Evolutionary conservation across 2,888 invertebrate species (phyloP), one percentile per base, ranked within the genome.

Genomic region (Amphipoea oculea): DNA sequence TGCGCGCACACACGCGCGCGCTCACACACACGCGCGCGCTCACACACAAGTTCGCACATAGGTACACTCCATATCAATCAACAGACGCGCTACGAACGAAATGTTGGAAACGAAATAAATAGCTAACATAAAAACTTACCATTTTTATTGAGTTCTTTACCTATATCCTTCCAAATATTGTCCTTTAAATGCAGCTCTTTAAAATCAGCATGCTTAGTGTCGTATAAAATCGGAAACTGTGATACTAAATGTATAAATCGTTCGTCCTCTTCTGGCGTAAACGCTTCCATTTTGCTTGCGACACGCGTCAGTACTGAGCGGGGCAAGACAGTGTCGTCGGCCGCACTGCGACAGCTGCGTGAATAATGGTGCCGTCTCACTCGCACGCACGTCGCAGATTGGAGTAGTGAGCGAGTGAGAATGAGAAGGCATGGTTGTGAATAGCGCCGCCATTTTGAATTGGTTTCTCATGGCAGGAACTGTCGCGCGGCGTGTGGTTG

Each of bases 321-420:
- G 4, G 51, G 29, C 45, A 29, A 29, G 29, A 0, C 62, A 75
- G 76, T 76, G 76, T 76, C 76, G 76, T 75, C 76, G 76, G 75
- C 76, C 77, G 78, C 77, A 77, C 48, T 77, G 77, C 78, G 77
- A 11, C 77, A 78, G 77, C 66, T 40, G 66, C 45, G 65, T 42
- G 40, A 23, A 40, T 60, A 20, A 23, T 76, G 42, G 4, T 77
- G 23, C 17, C 29, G 66, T 77, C 77, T 67, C 78, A 23, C 67
- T 78, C 60, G 29, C 48, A 60, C 60, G 29, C 60, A 60, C 60
- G 40, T 29, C 3, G 17, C 9, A 40, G 7, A 17, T 7, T 29
- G 7, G 17, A 60, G 14, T 17, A 4, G 23, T 17, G 77, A 23
- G 78, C 29, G 60, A 67, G 60, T 9, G 67, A 78, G 51, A 78